Base-by-base conservation (phyloP, 2,113 vertebrate genomes). In the Sorex fumeus region DNA sequence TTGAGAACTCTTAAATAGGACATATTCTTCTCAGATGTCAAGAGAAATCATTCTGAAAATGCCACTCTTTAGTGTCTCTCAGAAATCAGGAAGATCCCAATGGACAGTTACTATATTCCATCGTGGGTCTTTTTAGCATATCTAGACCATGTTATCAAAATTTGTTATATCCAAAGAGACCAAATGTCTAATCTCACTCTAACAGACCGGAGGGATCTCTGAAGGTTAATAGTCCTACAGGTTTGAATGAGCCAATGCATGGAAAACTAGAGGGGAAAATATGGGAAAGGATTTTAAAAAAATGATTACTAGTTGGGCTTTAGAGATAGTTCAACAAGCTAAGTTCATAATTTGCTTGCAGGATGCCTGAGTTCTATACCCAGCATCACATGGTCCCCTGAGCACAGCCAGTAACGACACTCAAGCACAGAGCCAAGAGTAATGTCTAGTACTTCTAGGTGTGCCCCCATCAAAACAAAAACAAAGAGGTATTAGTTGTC, bases 131-230 rank as follows among this genome's bases (percentile, higher is more conserved):
- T 74, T 3, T 11, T 40, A 75, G 43, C 18, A 28, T 34, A 47
- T 28, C 30, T 27, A 69, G 13, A 10, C 36, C 64, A 64, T 87
- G 16, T 43, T 50, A 90, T 9, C 66, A 57, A 71, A 82, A 50
- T 82, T 19, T 88, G 30, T 30, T 13, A 36, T 32, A 27, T 40
- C 43, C 64, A 57, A 82, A 70, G 23, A 30, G 0, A 30, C 3
- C 32, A 0, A 18, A 82, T 88, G 85, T 75, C 19, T 15, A 80
- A 88, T 53, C 25, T 76, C 66, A 82, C 80, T 19, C 30, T 84
- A 66, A 50, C 21, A 66, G 72, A 11, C 30, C 71, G 91, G 47
- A 87, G 80, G 27, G n/a, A 77, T 80, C 27, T 91, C 72, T 89
- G 27, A 92, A 88, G 25, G 75, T 9, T 60, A 80, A 91, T 45